Conservation (phyloP, 2,113 vertebrate genomes). For the Lamprotornis superbus region DNA sequence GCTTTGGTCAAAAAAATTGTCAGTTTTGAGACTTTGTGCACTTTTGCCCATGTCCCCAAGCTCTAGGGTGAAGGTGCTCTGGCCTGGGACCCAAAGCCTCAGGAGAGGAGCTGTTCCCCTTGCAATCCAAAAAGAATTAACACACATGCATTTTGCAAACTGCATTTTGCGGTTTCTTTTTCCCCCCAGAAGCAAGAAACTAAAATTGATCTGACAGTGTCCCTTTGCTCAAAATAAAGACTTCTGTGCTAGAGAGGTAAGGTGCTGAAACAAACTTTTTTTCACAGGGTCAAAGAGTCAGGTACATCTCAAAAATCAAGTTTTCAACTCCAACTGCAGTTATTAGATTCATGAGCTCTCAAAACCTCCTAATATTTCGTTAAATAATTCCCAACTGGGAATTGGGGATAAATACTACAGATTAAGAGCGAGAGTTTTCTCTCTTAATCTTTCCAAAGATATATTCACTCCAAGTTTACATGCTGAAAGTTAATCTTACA, state of each 20-base stretch:
- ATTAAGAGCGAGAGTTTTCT: constrained; percentile 67
- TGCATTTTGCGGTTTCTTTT: background rate
- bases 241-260: background rate
- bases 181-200: background rate
- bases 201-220: constrained; percentile 17
- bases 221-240: constrained; percentile 52
- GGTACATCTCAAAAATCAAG: background rate
- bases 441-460: constrained; percentile 71
- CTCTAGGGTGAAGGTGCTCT: background rate
- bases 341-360: background rate
- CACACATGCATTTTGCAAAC: too few relatives aligned
- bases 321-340: background rate
- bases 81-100: background rate
- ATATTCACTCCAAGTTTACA: constrained; percentile 64
- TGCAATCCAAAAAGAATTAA: background rate
- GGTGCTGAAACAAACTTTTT: background rate
- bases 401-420: constrained; percentile 58
- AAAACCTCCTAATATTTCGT: background rate
- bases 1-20: background rate
- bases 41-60: background rate
- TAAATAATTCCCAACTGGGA: constrained; percentile 32
- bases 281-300: background rate
- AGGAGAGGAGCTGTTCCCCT: background rate
- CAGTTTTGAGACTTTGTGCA: background rate
- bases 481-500: constrained; percentile 79